Evolutionary conservation across 2,888 invertebrate genomes (phyloP).

Genomic region (Acleris cristana): DNA sequence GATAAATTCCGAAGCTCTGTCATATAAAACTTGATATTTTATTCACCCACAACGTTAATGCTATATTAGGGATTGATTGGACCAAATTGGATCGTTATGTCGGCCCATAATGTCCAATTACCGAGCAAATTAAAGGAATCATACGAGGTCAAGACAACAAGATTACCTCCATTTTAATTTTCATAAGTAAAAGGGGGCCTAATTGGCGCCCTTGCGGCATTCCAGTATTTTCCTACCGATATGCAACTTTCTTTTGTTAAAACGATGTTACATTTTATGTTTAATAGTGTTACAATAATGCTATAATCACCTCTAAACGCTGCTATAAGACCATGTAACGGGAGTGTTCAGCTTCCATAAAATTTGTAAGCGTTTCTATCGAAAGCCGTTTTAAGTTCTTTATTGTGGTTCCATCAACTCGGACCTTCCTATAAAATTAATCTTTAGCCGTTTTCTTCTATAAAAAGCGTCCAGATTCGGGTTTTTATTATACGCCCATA

Average conservation of each 20-base stretch:
- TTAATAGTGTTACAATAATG: conserved; percentile 9
- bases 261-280: conserved; percentile 1
- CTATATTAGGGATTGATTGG: conserved; percentile 75
- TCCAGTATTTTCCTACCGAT: conserved; percentile 30
- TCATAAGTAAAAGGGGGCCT: conserved; percentile 50
- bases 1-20: conserved; percentile 32
- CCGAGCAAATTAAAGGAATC: conserved; percentile 72
- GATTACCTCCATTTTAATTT: conserved; percentile 56
- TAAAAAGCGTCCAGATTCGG: conserved; percentile 67
- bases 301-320: conserved; percentile 19
- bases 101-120: conserved; percentile 77
- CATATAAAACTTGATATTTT: conserved; percentile 53
- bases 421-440: conserved; percentile 60
- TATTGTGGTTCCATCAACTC: conserved; percentile 56
- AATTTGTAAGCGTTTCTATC: conserved; percentile 37
- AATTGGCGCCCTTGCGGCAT: conserved; percentile 51
- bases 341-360: conserved; percentile 33
- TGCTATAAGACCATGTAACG: conserved; percentile 28
- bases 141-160: conserved; percentile 58
- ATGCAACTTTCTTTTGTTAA: conserved; percentile 20
- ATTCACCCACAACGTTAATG: conserved; percentile 66
- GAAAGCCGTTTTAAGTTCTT: conserved; percentile 55
- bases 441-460: conserved; percentile 60
- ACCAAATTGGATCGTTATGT: conserved; percentile 75
- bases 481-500: conserved; percentile 71